These are phyloP conservation scores for Drosophila tsacasi DNA, from an alignment of 1,140 invertebrate species.

Conservation along the genomic window DNA sequence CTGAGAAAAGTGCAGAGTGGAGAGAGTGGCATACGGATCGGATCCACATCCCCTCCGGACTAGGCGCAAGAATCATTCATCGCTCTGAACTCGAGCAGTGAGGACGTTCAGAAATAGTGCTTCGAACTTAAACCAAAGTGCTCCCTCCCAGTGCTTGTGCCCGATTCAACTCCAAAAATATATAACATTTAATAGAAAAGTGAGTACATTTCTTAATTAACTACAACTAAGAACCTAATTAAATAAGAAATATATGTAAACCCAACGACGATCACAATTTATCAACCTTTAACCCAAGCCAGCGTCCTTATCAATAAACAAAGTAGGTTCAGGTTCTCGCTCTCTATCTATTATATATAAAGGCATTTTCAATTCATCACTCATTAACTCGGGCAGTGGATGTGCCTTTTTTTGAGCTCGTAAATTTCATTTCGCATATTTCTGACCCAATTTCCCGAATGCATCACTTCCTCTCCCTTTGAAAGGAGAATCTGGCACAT, in stretches of 20 bases:
- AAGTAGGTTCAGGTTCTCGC: conserved; percentile 19
- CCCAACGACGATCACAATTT: conserved; percentile 44
- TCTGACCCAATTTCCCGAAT: conserved; percentile 70
- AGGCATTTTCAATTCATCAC: conserved; percentile 30
- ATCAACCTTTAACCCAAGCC: conserved; percentile 73
- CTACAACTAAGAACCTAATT: neutral
- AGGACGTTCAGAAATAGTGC: conserved; percentile 48
- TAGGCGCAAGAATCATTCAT: conserved; percentile 65
- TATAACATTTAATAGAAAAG: neutral
- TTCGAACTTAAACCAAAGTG: conserved; percentile 13
- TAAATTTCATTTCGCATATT: conserved; percentile 59
- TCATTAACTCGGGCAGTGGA: conserved; percentile 28
- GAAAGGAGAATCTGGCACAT: conserved; percentile 47
- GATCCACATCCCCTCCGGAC: conserved; percentile 26
- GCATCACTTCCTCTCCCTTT: conserved; percentile 46
- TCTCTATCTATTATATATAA: conserved; percentile 22
- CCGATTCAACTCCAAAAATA: neutral
- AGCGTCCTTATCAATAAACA: conserved; percentile 29
- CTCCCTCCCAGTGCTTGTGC: conserved; percentile 9
- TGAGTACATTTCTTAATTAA: conserved; percentile 15
- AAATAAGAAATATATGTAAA: neutral
- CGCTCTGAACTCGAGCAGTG: conserved; percentile 60
- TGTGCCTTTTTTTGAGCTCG: conserved; percentile 14
- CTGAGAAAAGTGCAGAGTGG: conserved; percentile 25
- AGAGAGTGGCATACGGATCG: conserved; percentile 26